Evolutionary conservation across 2,113 vertebrate species (phyloP).

Genomic region (Cathartes aura): DNA sequence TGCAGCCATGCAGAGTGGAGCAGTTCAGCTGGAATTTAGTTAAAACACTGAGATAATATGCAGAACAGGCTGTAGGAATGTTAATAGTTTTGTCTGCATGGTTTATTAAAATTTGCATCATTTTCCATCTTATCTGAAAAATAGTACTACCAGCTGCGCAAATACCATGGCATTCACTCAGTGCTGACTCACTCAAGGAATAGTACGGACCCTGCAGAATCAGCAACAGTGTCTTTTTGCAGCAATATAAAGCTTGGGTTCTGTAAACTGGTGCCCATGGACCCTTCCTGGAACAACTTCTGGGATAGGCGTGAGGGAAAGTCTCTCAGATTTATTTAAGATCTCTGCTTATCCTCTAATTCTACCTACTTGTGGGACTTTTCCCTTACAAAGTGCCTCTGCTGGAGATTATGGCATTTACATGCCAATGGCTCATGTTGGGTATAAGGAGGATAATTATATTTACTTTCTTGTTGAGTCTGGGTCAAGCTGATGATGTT

Average conservation of each 20-base stretch:
- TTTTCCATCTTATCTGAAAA: constrained; percentile 22
- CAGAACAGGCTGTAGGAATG: background rate
- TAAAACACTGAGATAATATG: background rate
- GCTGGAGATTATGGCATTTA: background rate
- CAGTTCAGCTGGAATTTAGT: background rate
- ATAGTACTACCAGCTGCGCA: background rate
- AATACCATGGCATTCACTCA: background rate
- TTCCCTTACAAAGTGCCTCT: background rate
- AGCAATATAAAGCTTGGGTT: background rate
- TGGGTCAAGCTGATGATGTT: background rate
- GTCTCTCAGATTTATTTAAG: background rate
- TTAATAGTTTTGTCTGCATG: background rate
- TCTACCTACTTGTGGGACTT: background rate
- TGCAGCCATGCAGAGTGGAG: fast-evolving
- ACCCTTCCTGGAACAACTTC: background rate
- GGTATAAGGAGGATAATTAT: background rate
- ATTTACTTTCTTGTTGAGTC: background rate
- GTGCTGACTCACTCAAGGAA: background rate
- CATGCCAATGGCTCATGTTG: background rate
- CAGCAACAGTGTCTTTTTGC: background rate
- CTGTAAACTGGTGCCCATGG: background rate
- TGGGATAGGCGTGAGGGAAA: background rate
- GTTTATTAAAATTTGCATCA: constrained; percentile 9
- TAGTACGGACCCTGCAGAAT: background rate
- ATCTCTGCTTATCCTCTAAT: background rate